Percentiles rank a stretch among this genome's conserved stretches.
Evolutionary conservation across 2,797 vertebrate species (phyloP).

Genomic region (Rallus crepitans): DNA sequence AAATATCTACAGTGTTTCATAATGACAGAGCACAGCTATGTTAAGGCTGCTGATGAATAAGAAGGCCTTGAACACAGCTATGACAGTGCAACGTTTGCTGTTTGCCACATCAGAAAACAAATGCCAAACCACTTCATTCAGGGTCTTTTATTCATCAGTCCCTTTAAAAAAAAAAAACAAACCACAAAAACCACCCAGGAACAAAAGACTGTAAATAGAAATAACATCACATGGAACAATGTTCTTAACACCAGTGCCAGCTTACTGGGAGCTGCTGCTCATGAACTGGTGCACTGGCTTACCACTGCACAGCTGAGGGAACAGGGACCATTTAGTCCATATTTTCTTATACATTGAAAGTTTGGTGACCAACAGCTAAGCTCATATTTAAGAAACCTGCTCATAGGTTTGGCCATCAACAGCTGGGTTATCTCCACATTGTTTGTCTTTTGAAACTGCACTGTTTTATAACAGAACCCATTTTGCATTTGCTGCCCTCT

Average conservation of each 20-base stretch:
- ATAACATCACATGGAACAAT: background rate
- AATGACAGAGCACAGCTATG: conserved; percentile 26
- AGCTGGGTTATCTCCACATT: background rate
- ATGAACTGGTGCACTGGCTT: background rate
- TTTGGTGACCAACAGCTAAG: background rate
- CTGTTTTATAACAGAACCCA: background rate
- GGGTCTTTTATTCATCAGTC: conserved; percentile 34
- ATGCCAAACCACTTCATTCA: conserved; percentile 36
- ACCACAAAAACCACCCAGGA: background rate
- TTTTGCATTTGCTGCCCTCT: background rate
- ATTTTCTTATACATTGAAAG: background rate
- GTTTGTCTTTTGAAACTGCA: background rate
- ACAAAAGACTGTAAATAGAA: background rate
- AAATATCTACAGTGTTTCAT: background rate
- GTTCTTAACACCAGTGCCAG: background rate
- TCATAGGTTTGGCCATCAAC: background rate
- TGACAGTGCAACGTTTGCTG: background rate
- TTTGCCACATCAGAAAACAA: conserved; percentile 32
- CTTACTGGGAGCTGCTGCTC: background rate
- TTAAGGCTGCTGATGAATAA: conserved; percentile 42
- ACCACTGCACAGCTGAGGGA: background rate
- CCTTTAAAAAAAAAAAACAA: background rate
- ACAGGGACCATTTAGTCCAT: background rate
- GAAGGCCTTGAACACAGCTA: conserved; percentile 46
- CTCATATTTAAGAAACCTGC: background rate